Evolutionary conservation across 2,113 vertebrate genomes (phyloP), one percentile per base, ranked within the genome.

Genomic region (Capreolus pygargus): DNA sequence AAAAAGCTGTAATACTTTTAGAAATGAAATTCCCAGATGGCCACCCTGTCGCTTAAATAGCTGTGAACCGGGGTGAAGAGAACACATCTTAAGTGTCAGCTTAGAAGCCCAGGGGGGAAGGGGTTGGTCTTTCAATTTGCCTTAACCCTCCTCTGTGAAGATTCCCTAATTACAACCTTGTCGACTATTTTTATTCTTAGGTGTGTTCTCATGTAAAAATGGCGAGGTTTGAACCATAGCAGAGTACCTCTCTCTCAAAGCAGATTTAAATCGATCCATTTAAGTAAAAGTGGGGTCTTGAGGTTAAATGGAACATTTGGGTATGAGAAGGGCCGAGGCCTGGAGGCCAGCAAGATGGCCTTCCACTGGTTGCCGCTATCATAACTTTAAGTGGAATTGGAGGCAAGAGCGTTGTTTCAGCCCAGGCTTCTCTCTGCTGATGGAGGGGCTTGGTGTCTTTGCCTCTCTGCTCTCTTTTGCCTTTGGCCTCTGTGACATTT

Each of bases 341-440:
- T 23, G 30, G 54, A 45, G 70, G 6, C 21, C n/a, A 21, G 25
- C 33, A 58, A n/a, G 39, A 2, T 4, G 16, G 39, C 1, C 8
- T 47, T 33, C 1, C 0, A 0, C 33, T 1, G 7, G 45, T 10
- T 4, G 2, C 78, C 3, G 3, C 17, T 16, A 12, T 25, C 30
- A 13, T 52, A 0, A 3, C 0, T 0, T 9, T 2, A 25, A 36
- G n/a, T 27, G 47, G 67, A 55, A 17, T 0, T 36, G 13, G 47
- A 8, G 16, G 28, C 1, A 7, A 28, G 57, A 70, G 39, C 6
- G 3, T 67, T 52, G 23, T 33, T 60, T 45, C 50, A 16, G 12
- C 74, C 61, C 70, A 21, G 19, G 25, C 16, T 43, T 54, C 85
- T 61, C 14, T 67, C 57, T 86, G 52, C 10, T 28, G 9, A 19